Evolutionary conservation across 2,113 vertebrate species (phyloP).

Genomic region (Motacilla tschutschensis): DNA sequence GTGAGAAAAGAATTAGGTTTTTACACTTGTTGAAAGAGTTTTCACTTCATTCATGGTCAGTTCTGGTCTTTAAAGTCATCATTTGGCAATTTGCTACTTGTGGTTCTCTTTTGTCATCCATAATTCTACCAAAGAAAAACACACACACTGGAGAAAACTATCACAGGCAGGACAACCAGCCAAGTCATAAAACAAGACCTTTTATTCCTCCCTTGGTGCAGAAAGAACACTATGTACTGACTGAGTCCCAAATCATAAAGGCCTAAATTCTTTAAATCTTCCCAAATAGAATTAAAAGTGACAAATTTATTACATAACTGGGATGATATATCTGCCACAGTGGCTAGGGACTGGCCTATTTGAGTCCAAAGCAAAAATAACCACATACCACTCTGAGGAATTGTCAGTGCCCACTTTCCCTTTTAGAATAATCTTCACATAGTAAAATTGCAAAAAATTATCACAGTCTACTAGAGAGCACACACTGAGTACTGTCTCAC

Average conservation of each 20-base stretch:
- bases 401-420: neutral
- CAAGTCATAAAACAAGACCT: constrained; percentile 15
- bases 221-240: constrained; percentile 19
- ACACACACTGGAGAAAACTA: neutral
- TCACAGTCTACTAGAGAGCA: neutral
- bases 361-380: constrained; percentile 34
- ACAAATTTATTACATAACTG: constrained; percentile 18
- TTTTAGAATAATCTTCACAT: neutral
- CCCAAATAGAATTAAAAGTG: constrained; percentile 36
- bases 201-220: constrained; percentile 25
- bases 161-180: neutral
- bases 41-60: neutral
- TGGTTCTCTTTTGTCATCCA: neutral
- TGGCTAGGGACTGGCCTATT: neutral
- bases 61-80: constrained; percentile 1
- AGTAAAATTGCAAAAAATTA: neutral
- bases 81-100: neutral
- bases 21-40: neutral
- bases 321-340: neutral
- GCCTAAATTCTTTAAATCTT: constrained; percentile 31
- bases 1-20: neutral
- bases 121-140: neutral
- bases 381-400: neutral
- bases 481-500: neutral
- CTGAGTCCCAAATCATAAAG: constrained; percentile 18